Percentiles rank a stretch among this genome's conserved stretches.
phyloP scores from a whole-genome alignment of 64 coral and sea anemone genomes.

The Montipora sp. region DNA sequence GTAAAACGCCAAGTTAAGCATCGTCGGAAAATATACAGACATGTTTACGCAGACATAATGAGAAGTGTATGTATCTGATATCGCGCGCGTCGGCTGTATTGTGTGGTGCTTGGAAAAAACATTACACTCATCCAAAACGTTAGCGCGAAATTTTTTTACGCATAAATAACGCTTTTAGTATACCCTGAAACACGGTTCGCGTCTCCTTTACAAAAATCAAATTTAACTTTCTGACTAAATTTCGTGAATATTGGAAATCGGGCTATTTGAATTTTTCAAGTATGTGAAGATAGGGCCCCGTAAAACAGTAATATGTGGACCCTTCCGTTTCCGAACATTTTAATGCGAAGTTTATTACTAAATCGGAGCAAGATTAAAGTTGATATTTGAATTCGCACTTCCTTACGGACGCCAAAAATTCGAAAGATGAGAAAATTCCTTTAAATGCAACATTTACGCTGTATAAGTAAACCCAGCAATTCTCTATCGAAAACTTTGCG shows the following conservation, averaged over 20 bases:
- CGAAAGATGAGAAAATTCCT: neutral
- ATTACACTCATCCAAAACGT: neutral
- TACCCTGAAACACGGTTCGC: neutral
- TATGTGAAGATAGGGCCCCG: too few relatives aligned
- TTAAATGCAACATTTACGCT: neutral
- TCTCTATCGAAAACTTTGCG: too few relatives aligned
- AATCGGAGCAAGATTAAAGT: neutral
- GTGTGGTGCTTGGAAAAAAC: too few relatives aligned
- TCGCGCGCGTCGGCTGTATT: too few relatives aligned
- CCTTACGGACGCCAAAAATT: neutral
- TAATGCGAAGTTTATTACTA: neutral
- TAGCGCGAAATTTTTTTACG: neutral
- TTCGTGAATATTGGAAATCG: neutral
- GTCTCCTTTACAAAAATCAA: neutral
- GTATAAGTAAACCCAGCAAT: neutral
- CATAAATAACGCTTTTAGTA: neutral
- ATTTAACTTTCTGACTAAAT: neutral
- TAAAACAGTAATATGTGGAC: neutral
- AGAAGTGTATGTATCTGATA: neutral
- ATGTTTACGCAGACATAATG: conserved; percentile 7
- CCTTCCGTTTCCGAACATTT: neutral
- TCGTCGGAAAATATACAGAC: conserved; percentile 9
- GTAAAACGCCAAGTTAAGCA: neutral
- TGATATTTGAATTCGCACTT: neutral
- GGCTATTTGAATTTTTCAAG: too few relatives aligned